A percentile compares a stretch with the other conserved stretches of the same genome.
phyloP scores from a whole-genome alignment of 1,140 invertebrate species.

The Drosophila carrolli region DNA sequence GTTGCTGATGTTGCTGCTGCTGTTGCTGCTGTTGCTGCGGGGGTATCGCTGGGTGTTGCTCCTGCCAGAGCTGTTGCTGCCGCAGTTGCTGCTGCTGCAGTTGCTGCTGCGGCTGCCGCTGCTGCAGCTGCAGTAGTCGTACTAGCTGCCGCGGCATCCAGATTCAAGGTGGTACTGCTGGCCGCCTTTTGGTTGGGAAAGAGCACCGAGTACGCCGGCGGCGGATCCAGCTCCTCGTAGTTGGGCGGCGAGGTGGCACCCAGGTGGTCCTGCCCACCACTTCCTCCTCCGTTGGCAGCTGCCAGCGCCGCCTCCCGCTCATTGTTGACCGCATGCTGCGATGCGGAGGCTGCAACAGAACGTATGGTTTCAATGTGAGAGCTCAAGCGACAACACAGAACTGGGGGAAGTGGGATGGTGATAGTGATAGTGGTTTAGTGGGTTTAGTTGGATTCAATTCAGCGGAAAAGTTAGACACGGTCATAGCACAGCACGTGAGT shows the following conservation, averaged over 20 bases:
- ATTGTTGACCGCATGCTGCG: constrained; percentile 81
- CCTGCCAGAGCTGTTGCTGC: constrained; percentile 22
- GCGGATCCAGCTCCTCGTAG: constrained; percentile 84
- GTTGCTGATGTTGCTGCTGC: constrained; percentile 5
- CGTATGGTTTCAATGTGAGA: constrained; percentile 84
- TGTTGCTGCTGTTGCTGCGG: constrained; percentile 30
- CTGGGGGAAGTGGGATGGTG: constrained; percentile 41
- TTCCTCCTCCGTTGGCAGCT: constrained; percentile 57
- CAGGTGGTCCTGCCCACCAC: constrained; percentile 49
- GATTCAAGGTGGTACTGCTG: constrained; percentile 71
- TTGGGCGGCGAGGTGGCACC: constrained; percentile 68
- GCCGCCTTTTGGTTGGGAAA: constrained; percentile 84
- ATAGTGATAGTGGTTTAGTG: not conserved
- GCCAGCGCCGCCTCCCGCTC: constrained; percentile 79
- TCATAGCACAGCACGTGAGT: constrained; percentile 24
- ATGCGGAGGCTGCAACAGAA: constrained; percentile 82
- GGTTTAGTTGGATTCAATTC: not conserved
- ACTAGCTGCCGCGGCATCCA: constrained; percentile 61
- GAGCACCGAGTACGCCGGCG: constrained; percentile 81
- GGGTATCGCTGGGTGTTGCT: constrained; percentile 10
- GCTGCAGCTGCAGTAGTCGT: constrained; percentile 60
- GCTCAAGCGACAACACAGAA: constrained; percentile 83
- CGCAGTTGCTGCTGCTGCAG: constrained; percentile 45
- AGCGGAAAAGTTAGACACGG: constrained; percentile 54
- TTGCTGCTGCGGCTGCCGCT: constrained; percentile 49